Base-by-base conservation (phyloP, 1,140 invertebrate genomes). In the Panagrolaimus sp. region DNA sequence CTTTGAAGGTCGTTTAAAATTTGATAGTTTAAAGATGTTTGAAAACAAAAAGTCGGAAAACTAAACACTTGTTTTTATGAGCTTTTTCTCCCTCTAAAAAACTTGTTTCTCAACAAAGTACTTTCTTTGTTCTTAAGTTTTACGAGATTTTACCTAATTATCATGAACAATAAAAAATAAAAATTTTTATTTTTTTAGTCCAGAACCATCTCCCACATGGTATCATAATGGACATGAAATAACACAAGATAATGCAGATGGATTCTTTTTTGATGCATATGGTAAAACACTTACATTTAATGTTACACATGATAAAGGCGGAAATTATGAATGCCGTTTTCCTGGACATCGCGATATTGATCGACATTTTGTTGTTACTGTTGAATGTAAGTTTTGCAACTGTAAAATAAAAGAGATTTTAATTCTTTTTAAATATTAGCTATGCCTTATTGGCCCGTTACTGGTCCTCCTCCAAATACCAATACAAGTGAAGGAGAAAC, bases 401-500 rank as follows among this genome's bases (percentile, higher is more conserved):
- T 57, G 11, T 57, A 57, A 57, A 27, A 16, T 57, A 11, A 25
- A 57, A 9, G 57, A n/a, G 9, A 47, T 47, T 13, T 20, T 20
- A 65, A 38, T 45, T 11, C 51, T 46, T 63, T 78, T n/a, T n/a
- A n/a, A n/a, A n/a, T n/a, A 82, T 70, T 63, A 90, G 90, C 93
- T 43, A 88, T 89, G 31, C 94, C 94, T 0, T 96, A 92, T 84
- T 98, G 97, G 86, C 27, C 51, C 11, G 91, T 90, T 11, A 87
- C 79, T 23, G 72, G 88, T 27, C 91, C 95, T 81, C 95, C 94
- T 0, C 89, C 93, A 81, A 89, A 92, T 74, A 87, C 90, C 63
- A 92, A 92, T 78, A 90, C 90, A 4, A 92, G 94, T 31, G 93
- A 96, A 85, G 93, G 91, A 61, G 95, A 97, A 83, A 91, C 88